Evolutionary conservation across 2,888 invertebrate species (phyloP), one percentile per base, ranked within the genome.

Genomic region (Antheraea yamamai): DNA sequence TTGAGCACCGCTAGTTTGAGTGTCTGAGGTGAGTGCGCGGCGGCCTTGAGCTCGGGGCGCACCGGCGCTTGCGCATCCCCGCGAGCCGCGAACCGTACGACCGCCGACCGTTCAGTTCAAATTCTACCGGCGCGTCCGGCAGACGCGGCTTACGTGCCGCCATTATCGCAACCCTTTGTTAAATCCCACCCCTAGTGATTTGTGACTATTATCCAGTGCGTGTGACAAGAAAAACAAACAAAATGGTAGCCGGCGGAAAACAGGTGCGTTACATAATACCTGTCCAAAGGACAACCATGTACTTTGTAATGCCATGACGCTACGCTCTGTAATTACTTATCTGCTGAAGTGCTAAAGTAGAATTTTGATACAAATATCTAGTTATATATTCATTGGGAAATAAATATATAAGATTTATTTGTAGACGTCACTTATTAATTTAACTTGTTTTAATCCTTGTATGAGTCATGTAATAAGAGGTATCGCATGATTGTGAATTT

Each of bases 171-270:
- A 82, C 82, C 81, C 76, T 77, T 66, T 30, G 26, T 66, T 30
- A 66, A 30, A 66, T 30, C 64, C 64, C 76, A 81, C 81, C 82
- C 78, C 78, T 78, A 81, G 82, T 87, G 91, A 88, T 87, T 85
- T 88, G 89, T 91, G 90, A 88, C 89, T 87, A 74, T 61, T 76
- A 80, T 82, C 87, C 88, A 87, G 91, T 92, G 92, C 86, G 80
- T 83, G 90, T 89, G 86, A 88, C 83, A 80, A 77, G 74, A 78
- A 83, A 86, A 87, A 80, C 81, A 79, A 81, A 75, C 92, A 94
- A 85, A 83, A 95, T 95, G 95, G 95, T 95, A 79, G 95, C 95
- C 85, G 95, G 95, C 87, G 95, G 95, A 81, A 95, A 95, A 89
- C 95, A 95, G 95, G 95, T 95, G 90, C 83, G 85, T 86, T 82